A percentile compares a stretch with the other conserved stretches of the same genome.
phyloP scores from a whole-genome alignment of 2,113 vertebrate genomes.

The Epinephelus fuscoguttatus region DNA sequence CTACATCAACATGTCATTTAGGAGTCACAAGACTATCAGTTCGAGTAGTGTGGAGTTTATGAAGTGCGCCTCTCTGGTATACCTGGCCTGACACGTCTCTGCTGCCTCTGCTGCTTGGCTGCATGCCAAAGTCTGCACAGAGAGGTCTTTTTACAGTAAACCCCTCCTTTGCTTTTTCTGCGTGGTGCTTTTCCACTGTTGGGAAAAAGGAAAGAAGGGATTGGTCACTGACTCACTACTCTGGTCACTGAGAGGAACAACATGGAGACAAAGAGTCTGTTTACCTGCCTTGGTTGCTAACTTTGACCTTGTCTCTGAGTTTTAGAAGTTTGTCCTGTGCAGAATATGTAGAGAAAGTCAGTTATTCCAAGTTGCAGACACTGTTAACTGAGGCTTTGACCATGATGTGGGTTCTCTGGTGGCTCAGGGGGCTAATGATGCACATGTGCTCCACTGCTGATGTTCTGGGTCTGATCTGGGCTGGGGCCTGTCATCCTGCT shows the following conservation, averaged over 20 bases:
- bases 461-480: no score
- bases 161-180: slow-evolving; percentile 48
- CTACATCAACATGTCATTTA: background rate
- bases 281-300: slow-evolving; percentile 29
- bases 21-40: slow-evolving; percentile 24
- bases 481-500: background rate
- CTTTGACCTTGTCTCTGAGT: background rate
- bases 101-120: slow-evolving; percentile 50
- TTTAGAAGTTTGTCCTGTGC: no score
- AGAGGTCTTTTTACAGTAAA: slow-evolving; percentile 62
- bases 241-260: slow-evolving; percentile 10
- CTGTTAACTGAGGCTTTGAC: background rate
- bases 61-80: slow-evolving; percentile 15
- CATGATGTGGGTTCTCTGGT: background rate
- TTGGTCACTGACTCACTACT: slow-evolving; percentile 42
- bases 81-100: slow-evolving; percentile 69
- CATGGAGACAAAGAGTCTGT: slow-evolving; percentile 31
- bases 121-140: slow-evolving; percentile 64
- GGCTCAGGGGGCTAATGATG: background rate
- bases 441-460: background rate
- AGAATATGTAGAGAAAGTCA: background rate
- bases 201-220: slow-evolving; percentile 23
- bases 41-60: background rate
- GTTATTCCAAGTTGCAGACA: background rate
- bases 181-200: slow-evolving; percentile 71